Conservation (phyloP, 2,113 vertebrate genomes). For the Phaethornis superciliosus region DNA sequence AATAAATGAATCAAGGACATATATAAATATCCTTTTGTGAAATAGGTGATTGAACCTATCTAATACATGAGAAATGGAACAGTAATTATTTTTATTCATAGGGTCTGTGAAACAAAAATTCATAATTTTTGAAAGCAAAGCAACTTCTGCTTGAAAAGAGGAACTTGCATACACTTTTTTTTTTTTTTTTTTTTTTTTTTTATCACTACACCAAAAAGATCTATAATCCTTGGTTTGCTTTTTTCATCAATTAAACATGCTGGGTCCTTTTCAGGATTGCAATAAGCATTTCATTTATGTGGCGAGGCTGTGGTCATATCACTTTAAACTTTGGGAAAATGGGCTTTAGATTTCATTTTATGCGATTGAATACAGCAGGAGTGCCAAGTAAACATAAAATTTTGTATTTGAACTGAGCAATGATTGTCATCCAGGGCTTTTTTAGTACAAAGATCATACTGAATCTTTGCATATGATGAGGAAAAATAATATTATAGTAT, state of each 20-base stretch:
- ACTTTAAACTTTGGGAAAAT: neutral
- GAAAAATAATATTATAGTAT: neutral
- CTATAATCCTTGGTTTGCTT: neutral
- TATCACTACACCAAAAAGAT: neutral
- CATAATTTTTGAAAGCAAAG: neutral
- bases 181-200: neutral
- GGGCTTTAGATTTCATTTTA: slow-evolving; percentile 36
- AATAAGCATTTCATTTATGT: slow-evolving; percentile 4
- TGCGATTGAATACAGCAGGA: neutral
- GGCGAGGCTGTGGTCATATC: neutral
- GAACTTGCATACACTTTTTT: no score
- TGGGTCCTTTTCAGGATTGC: neutral
- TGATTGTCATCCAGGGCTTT: neutral
- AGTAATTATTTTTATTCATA: slow-evolving; percentile 33
- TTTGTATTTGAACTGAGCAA: neutral
- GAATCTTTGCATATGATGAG: neutral
- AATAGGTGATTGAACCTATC: neutral
- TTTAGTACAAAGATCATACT: neutral
- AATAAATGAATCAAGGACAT: neutral
- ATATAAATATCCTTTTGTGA: slow-evolving; percentile 10
- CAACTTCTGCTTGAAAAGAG: neutral
- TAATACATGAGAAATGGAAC: neutral
- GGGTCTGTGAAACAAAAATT: neutral
- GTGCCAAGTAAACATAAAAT: neutral
- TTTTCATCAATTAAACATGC: neutral